Conservation (phyloP, 2,888 invertebrate genomes). For the Macaria liturata region DNA sequence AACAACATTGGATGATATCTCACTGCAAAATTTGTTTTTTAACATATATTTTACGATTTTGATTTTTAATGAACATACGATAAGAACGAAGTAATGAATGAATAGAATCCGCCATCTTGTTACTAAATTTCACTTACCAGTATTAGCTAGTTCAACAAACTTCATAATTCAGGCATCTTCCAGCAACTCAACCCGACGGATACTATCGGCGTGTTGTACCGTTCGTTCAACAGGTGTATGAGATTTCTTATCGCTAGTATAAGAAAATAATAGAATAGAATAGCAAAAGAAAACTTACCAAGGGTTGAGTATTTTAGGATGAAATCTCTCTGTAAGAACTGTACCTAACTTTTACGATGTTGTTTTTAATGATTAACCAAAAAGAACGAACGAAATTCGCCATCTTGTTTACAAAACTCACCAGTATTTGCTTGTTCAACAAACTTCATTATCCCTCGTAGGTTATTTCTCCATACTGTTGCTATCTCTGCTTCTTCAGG, state of each 20-base stretch:
- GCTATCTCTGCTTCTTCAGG: conserved; percentile 87
- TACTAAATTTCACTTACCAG: neutral
- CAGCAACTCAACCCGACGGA: conserved; percentile 92
- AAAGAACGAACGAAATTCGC: too few species aligned
- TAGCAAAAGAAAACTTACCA: too few species aligned
- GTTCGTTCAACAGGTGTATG: conserved; percentile 84
- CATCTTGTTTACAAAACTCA: conserved; percentile 40
- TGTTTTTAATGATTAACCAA: too few species aligned
- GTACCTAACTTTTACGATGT: too few species aligned
- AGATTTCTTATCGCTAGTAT: conserved; percentile 45
- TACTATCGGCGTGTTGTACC: conserved; percentile 86
- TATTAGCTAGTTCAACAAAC: neutral
- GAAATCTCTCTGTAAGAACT: too few species aligned
- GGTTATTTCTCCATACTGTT: conserved; percentile 87
- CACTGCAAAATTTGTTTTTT: too few species aligned
- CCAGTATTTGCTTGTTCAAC: conserved; percentile 85
- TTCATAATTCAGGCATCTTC: conserved; percentile 86
- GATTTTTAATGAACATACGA: too few species aligned
- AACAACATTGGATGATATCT: too few species aligned
- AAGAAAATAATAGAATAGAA: too few species aligned
- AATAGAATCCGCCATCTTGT: neutral
- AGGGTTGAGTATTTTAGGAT: too few species aligned
- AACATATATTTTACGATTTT: too few species aligned
- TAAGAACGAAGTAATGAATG: neutral
- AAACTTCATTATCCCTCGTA: conserved; percentile 85